phyloP scores from a whole-genome alignment of 2,113 vertebrate species.

The Callithrix jacchus region DNA sequence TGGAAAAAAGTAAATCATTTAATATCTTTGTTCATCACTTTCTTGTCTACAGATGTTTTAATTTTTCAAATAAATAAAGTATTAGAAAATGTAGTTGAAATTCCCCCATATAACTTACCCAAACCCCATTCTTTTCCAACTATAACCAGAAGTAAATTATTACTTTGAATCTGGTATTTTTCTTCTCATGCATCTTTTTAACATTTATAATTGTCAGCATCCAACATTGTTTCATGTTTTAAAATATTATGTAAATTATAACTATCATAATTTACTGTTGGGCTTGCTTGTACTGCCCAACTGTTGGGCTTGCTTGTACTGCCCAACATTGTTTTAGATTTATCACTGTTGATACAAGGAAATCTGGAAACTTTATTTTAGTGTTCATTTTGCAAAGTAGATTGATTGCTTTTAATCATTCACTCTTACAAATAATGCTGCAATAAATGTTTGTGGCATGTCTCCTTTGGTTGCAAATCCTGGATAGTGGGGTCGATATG shows the following conservation, averaged over 20 bases:
- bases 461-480: not conserved
- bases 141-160: not conserved
- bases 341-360: not conserved
- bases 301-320: not conserved
- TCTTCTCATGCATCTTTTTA: not conserved
- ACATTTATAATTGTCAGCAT: not conserved
- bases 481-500: not conserved
- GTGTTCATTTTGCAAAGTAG: not conserved
- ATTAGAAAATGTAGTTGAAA: not conserved
- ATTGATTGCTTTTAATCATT: not conserved
- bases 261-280: too few species aligned
- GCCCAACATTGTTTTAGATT: not conserved
- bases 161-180: not conserved
- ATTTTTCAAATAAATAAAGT: not conserved
- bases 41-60: not conserved
- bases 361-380: not conserved
- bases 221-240: not conserved
- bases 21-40: not conserved
- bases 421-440: not conserved
- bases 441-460: not conserved
- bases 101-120: not conserved
- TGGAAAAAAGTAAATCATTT: not conserved
- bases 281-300: not conserved
- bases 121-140: not conserved
- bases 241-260: not conserved